A percentile compares a stretch with the other conserved stretches of the same genome.
These are phyloP conservation scores for Aldabrachelys gigantea DNA, from an alignment of 2,113 vertebrate genomes.

Conservation along the genomic window DNA sequence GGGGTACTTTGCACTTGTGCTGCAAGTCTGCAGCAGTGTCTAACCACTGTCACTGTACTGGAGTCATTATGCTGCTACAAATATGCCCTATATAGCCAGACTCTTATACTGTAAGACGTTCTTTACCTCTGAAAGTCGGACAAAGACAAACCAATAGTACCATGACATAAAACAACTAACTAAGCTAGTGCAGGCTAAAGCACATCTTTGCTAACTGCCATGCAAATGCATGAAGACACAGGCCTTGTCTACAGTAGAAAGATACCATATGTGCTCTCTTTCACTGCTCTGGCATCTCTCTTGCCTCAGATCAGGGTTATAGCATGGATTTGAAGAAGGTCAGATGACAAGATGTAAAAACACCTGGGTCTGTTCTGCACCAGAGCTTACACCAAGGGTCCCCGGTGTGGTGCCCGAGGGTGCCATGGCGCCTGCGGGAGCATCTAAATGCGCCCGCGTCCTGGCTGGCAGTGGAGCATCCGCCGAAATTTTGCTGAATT, in stretches of 20 bases:
- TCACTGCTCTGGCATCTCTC: background rate
- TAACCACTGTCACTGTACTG: accelerated
- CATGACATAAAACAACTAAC: background rate
- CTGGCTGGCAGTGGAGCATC: too few species aligned
- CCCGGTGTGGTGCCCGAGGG: too few species aligned
- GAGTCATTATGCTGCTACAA: background rate
- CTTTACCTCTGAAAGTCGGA: background rate
- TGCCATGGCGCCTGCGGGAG: too few species aligned
- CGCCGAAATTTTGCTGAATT: too few species aligned
- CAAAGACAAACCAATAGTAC: background rate
- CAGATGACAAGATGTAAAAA: background rate
- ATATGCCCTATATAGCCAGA: background rate
- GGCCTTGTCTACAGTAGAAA: background rate
- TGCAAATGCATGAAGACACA: background rate
- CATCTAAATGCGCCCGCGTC: too few species aligned
- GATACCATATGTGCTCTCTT: background rate
- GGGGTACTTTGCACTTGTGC: accelerated
- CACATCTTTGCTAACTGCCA: background rate
- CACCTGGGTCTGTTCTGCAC: background rate
- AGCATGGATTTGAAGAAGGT: background rate
- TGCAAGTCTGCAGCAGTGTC: background rate
- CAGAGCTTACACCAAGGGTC: background rate
- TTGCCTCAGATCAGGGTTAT: background rate
- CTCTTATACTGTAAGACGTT: background rate
- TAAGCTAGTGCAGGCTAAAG: background rate